Evolutionary conservation across 2,888 invertebrate genomes (phyloP).

Genomic region (Drosophila aldrichi): DNA sequence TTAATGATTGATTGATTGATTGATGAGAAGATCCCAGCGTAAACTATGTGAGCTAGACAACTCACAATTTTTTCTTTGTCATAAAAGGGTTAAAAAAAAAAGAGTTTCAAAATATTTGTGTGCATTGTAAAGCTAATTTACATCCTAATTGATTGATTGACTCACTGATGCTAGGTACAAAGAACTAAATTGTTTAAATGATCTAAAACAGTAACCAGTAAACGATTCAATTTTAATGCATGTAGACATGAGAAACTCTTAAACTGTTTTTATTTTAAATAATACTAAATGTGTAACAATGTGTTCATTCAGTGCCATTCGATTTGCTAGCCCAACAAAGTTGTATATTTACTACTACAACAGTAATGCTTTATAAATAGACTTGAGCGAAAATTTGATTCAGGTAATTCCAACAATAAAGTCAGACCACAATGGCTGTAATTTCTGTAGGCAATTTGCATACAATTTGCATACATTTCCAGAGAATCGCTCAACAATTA

Average conservation of each 20-base stretch:
- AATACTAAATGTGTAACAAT: no score
- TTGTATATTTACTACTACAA: not conserved
- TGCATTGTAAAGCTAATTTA: not conserved
- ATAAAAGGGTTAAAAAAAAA: no score
- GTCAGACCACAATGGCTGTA: constrained; percentile 27
- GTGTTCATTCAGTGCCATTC: not conserved
- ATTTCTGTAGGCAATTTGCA: constrained; percentile 49
- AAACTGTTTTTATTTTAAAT: not conserved
- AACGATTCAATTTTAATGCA: not conserved
- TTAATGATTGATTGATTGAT: not conserved
- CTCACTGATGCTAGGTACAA: not conserved
- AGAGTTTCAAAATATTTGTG: no score
- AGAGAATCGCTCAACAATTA: constrained; percentile 16
- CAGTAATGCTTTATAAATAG: not conserved
- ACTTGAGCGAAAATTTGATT: constrained; percentile 6
- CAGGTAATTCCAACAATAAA: not conserved
- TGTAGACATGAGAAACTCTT: not conserved
- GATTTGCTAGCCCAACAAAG: not conserved
- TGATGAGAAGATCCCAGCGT: not conserved
- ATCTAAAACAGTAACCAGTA: not conserved
- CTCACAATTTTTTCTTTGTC: no score
- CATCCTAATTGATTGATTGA: not conserved
- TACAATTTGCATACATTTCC: constrained; percentile 37
- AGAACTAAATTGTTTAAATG: no score
- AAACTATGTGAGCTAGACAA: no score